These are phyloP conservation scores for Ochropacha duplaris DNA, from an alignment of 2,888 invertebrate genomes.

Conservation along the genomic window DNA sequence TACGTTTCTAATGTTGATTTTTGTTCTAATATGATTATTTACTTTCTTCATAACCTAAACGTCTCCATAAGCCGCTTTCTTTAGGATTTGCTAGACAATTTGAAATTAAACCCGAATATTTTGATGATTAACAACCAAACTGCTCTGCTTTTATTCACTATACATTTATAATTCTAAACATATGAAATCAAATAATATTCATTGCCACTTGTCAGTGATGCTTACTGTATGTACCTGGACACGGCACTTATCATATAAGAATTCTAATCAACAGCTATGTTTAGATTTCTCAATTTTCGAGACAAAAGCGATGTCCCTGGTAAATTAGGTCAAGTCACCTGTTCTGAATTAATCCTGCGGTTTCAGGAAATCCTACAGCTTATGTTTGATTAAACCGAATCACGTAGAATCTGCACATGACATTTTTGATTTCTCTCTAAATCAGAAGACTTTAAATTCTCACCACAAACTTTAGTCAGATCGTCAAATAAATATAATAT, in stretches of 20 bases:
- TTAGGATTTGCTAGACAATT: background rate
- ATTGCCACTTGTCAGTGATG: background rate
- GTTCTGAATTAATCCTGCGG: conserved; percentile 5
- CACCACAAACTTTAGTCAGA: background rate
- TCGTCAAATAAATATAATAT: background rate
- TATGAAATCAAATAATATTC: background rate
- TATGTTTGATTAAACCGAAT: background rate
- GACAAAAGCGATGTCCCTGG: conserved; percentile 3
- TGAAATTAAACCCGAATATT: background rate
- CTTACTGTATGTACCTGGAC: background rate
- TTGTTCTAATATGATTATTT: background rate
- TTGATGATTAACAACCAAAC: background rate
- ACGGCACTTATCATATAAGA: background rate
- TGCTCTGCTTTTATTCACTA: background rate
- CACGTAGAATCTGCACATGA: background rate
- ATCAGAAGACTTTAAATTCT: background rate
- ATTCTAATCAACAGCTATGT: background rate
- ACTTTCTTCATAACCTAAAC: background rate
- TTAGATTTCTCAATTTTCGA: background rate
- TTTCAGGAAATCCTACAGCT: background rate
- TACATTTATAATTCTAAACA: background rate
- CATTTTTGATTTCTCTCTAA: background rate
- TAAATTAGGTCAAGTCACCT: conserved; percentile 16
- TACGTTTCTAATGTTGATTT: background rate
- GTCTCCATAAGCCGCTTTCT: background rate